A percentile compares a stretch with the other conserved stretches of the same genome.
These are phyloP conservation scores for Haliaeetus leucogaster DNA, from an alignment of 2,113 vertebrate species.

Conservation along the genomic window DNA sequence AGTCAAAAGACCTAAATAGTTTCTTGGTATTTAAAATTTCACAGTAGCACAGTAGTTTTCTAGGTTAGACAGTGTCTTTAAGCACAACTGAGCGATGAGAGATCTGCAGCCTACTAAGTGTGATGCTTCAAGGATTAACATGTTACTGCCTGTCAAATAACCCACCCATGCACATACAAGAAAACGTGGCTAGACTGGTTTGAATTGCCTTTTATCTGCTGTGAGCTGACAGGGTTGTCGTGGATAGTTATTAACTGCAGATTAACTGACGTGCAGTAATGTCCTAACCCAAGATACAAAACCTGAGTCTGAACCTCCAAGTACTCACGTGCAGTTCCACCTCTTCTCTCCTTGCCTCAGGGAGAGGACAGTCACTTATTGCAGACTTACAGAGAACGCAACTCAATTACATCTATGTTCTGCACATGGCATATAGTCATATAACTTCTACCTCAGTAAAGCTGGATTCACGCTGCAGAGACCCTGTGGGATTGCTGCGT, in stretches of 20 bases:
- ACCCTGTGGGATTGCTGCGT: not conserved
- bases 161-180: not conserved
- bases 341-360: not conserved
- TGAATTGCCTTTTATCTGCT: not conserved
- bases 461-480: not conserved
- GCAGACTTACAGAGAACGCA: not conserved
- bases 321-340: fast-evolving
- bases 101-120: not conserved
- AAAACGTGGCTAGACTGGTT: not conserved
- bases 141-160: not conserved
- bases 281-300: not conserved
- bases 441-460: not conserved
- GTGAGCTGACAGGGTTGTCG: not conserved
- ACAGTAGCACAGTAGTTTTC: not conserved
- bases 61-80: not conserved
- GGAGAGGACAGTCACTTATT: not conserved
- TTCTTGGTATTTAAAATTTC: not conserved
- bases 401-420: not conserved
- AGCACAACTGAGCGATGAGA: not conserved
- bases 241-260: not conserved
- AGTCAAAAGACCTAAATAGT: not conserved
- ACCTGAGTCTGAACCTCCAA: not conserved
- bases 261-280: not conserved
- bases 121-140: not conserved
- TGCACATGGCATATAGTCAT: fast-evolving